Evolutionary conservation across 2,797 vertebrate genomes (phyloP).

Genomic region (Eulemur coronatus): DNA sequence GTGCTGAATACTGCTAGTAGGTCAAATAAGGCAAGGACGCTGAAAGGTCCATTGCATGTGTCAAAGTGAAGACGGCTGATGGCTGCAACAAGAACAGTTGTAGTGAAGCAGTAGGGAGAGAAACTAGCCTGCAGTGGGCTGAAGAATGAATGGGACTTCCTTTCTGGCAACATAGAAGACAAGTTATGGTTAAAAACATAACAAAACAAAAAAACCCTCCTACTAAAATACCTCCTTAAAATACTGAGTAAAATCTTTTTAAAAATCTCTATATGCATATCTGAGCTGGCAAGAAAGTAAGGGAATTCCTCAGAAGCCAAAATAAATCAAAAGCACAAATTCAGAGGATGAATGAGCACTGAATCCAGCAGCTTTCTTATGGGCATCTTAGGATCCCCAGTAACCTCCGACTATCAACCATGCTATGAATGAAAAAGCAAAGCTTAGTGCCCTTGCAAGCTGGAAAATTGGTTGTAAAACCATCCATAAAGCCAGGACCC

Average conservation of each 20-base stretch:
- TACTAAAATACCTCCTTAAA: not conserved
- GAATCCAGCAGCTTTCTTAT: not conserved
- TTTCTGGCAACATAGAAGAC: not conserved
- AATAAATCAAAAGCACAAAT: not conserved
- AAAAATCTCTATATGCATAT: not conserved
- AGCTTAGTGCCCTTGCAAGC: not conserved
- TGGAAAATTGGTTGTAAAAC: not conserved
- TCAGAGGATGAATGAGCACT: not conserved
- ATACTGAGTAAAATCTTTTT: not conserved
- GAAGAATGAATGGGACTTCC: not conserved
- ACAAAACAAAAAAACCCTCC: not conserved
- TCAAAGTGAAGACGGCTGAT: not conserved
- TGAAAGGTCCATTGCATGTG: not conserved
- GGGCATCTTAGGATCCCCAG: not conserved
- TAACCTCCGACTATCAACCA: not conserved
- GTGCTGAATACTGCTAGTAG: not conserved
- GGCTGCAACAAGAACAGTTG: not conserved
- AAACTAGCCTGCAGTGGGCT: not conserved
- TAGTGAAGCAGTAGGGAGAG: not conserved
- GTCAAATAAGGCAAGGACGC: not conserved
- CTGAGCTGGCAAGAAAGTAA: not conserved
- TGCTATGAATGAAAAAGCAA: not conserved
- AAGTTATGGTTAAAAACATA: not conserved
- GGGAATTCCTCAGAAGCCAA: not conserved
- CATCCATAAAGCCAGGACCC: not conserved